Percentiles rank a stretch among this genome's conserved stretches.
Conservation (phyloP, 2,797 vertebrate genomes). For the Thalassophryne amazonica region DNA sequence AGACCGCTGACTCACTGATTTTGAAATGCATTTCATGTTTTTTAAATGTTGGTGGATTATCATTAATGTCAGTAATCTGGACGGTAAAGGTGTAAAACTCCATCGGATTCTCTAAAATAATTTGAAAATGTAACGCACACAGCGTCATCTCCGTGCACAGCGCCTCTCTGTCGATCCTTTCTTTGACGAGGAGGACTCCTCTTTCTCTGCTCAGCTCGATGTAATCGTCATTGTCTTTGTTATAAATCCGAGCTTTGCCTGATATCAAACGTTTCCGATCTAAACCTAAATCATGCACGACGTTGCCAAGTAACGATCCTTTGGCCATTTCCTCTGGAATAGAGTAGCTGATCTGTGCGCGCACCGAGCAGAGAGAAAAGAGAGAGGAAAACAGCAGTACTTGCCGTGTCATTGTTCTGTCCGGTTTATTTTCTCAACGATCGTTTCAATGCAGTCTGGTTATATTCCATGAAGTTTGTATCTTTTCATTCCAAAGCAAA, state of each 20-base stretch:
- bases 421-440: neutral
- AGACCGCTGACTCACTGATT: constrained; percentile 69
- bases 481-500: constrained; percentile 15
- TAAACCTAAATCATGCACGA: constrained; percentile 67
- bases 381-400: constrained; percentile 72
- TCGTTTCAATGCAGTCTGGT: neutral
- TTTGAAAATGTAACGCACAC: constrained; percentile 83
- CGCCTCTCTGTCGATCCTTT: constrained; percentile 84
- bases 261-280: constrained; percentile 57
- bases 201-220: constrained; percentile 82
- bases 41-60: constrained; percentile 67
- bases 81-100: constrained; percentile 79
- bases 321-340: constrained; percentile 83
- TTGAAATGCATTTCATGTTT: constrained; percentile 44
- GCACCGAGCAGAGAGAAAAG: constrained; percentile 51
- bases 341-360: constrained; percentile 80
- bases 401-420: constrained; percentile 72
- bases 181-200: constrained; percentile 82
- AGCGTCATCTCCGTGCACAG: constrained; percentile 76
- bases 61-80: constrained; percentile 69
- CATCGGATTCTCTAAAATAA: constrained; percentile 84
- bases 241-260: constrained; percentile 77
- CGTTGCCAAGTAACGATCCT: constrained; percentile 66
- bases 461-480: neutral
- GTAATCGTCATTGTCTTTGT: constrained; percentile 60